Conservation (phyloP, 2,888 invertebrate species). For the Spilarctia lutea region DNA sequence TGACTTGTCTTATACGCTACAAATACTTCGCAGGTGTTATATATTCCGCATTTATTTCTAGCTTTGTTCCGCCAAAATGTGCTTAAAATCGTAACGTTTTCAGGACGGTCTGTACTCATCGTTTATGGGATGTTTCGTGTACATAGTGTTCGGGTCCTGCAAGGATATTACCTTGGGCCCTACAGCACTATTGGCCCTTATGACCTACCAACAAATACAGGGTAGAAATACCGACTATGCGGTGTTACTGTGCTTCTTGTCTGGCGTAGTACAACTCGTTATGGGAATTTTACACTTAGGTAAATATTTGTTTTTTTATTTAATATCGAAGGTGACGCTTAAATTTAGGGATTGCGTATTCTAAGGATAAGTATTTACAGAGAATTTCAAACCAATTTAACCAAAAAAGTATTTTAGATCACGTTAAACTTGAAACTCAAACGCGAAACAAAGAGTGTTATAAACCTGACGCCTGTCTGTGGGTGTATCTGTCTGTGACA, state of each 20-base stretch:
- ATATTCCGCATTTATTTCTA: slow-evolving; percentile 20
- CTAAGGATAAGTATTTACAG: not conserved
- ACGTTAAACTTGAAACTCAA: not conserved
- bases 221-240: slow-evolving; percentile 92
- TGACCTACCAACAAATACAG: slow-evolving; percentile 93
- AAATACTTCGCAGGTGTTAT: slow-evolving; percentile 6
- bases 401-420: not conserved
- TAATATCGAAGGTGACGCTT: not conserved
- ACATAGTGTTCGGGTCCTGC: slow-evolving; percentile 95
- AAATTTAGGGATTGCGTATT: not conserved
- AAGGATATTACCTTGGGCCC: slow-evolving; percentile 96
- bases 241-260: slow-evolving; percentile 92
- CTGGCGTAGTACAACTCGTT: slow-evolving; percentile 92
- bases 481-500: not conserved
- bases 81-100: slow-evolving; percentile 50
- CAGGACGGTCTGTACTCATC: slow-evolving; percentile 98
- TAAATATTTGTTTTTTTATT: slow-evolving; percentile 68
- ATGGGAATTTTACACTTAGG: slow-evolving; percentile 95
- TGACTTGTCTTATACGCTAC: slow-evolving; percentile 10
- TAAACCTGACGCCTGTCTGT: slow-evolving; percentile 1
- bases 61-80: slow-evolving; percentile 16
- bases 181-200: slow-evolving; percentile 96
- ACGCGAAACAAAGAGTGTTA: not conserved
- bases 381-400: not conserved
- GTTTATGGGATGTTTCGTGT: slow-evolving; percentile 97